Evolutionary conservation across 2,888 invertebrate genomes (phyloP), one percentile per base, ranked within the genome.

Genomic region (Autographa gamma): DNA sequence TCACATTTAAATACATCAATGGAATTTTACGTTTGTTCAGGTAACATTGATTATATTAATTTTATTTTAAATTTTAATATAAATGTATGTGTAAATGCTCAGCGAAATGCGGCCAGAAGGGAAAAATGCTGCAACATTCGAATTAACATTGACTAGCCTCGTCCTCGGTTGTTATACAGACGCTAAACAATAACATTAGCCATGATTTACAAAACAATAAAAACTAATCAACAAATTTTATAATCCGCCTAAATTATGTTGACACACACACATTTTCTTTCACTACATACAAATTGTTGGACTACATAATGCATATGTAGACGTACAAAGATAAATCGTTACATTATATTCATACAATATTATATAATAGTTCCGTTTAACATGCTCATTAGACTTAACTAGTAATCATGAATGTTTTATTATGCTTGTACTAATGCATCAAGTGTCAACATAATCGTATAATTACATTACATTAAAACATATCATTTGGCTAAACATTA

Each of bases 211-310:
- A 82, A 85, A 79, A 83, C 79, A 86, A 87, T 89, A 92, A 93
- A 90, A 93, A 93, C 93, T 93, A 93, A 92, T 92, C 86, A 93
- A 93, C 93, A 93, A 92, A 85, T 85, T 85, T 80, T 79, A 77
- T 76, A 81, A 81, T 81, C 77, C 80, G 38, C 68, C 75, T 59
- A 72, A 25, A 79, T 73, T 78, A 83, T 85, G 81, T 83, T 81
- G 86, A 81, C 83, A 77, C 81, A 60, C 69, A 66, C 74, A 81
- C 80, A 82, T 78, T 34, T 63, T 65, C 60, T 68, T 64, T 84
- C 81, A 76, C 82, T 83, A 78, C 79, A 69, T 70, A 81, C 2
- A 74, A 60, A 80, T 65, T 58, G 66, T 61, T 66, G 63, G 25
- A 63, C 61, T 74, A 68, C 65, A 81, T 72, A 75, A 69, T 64